Base-by-base conservation (phyloP, 2,888 invertebrate species). In the Tipula helvola region DNA sequence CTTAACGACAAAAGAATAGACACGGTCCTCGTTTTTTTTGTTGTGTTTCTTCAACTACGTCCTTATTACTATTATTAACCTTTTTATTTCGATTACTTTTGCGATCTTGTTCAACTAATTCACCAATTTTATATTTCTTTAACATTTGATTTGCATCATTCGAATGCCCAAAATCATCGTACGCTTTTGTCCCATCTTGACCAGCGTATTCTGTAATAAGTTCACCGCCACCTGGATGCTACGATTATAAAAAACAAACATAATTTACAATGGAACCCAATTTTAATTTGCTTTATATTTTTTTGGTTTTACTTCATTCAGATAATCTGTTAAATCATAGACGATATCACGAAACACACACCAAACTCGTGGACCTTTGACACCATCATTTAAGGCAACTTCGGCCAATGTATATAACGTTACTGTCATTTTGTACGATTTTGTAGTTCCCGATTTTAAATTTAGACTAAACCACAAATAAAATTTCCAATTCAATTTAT, bases 221-320 rank as follows among this genome's bases (percentile, higher is more conserved):
- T 36, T 95, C 95, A 0, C 90, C 89, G 0, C 96, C 95, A 0
- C 95, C 96, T 0, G 96, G 96, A 91, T 96, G 96, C 94, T 95
- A 47, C 84, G 18, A 36, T 39, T 5, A 39, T 7, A 5, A 7
- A 39, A 39, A 39, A 39, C 39, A 5, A 39, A 39, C 39, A 39
- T 39, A 39, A 39, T 39, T 39, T 18, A 44, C 39, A 57, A 16
- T 18, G 5, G 16, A 57, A 12, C 5, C 1, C 52, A n/a, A 57
- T 57, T 57, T 28, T 28, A 28, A 28, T 28, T 28, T 28, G 28
- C 28, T 28, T 28, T 28, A 28, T 28, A 28, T 28, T 1, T 28
- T 71, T 28, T 71, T 28, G 3, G 3, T 5, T 71, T 28, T 90
- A 95, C 95, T 91, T 94, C 92, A 7, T 92, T 89, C 0, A 94